Conservation (phyloP, 2,113 vertebrate genomes). For the Pogonocichla stellata region DNA sequence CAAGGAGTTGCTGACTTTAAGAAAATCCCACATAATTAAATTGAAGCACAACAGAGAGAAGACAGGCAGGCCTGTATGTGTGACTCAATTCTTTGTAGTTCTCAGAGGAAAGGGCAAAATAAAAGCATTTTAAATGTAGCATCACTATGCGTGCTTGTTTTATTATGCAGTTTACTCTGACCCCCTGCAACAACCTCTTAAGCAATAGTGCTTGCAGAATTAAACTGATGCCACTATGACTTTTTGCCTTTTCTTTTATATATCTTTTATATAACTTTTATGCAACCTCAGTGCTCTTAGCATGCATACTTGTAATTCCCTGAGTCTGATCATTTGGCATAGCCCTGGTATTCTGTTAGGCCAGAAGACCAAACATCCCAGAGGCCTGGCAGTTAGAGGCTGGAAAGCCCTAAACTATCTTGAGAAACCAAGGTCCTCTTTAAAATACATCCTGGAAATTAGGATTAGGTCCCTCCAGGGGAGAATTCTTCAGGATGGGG, state of each 20-base stretch:
- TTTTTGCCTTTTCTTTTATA: background rate
- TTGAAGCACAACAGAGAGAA: background rate
- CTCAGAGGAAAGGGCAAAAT: background rate
- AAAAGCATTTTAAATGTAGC: background rate
- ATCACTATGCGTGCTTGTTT: background rate
- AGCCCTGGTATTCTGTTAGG: background rate
- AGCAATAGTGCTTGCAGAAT: background rate
- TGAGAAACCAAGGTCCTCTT: background rate
- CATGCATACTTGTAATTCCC: background rate
- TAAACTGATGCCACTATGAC: background rate
- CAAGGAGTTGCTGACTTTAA: conserved; percentile 13
- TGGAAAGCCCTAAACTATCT: rapidly evolving
- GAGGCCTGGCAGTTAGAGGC: background rate
- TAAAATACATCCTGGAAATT: background rate
- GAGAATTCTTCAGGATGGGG: background rate
- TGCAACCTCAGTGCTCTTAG: background rate
- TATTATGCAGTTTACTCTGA: background rate
- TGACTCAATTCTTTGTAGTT: background rate
- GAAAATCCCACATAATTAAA: conserved; percentile 40
- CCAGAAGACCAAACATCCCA: background rate
- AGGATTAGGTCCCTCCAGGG: background rate
- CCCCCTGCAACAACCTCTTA: background rate
- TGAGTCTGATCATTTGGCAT: background rate
- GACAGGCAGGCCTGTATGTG: background rate
- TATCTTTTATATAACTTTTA: background rate